Conservation (phyloP, 2,797 vertebrate species). For the Myotis vivesi region DNA sequence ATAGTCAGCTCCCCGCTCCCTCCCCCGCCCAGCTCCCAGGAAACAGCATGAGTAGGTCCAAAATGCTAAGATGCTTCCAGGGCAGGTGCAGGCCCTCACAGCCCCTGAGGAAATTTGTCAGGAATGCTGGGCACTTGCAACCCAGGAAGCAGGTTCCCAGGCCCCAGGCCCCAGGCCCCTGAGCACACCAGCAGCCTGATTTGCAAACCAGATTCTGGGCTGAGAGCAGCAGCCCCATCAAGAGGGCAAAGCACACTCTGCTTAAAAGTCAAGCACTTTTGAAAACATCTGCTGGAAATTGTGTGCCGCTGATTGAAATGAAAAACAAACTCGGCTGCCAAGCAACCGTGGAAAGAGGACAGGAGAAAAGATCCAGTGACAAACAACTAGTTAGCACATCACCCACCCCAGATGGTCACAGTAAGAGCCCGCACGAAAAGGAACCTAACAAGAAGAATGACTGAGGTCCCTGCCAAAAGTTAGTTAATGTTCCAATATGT, state of each 20-base stretch:
- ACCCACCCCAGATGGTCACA: conserved; percentile 14
- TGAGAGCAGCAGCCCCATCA: not conserved
- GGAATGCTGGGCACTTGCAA: not conserved
- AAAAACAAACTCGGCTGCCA: conserved; percentile 72
- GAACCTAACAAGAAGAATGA: not conserved
- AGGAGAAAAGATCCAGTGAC: conserved; percentile 11
- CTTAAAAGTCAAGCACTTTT: conserved; percentile 76
- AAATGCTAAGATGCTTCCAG: not conserved
- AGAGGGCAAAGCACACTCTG: conserved; percentile 55
- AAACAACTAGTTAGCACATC: conserved; percentile 45
- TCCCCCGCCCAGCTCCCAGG: not conserved
- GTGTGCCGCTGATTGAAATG: conserved; percentile 62
- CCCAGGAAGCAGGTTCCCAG: not conserved
- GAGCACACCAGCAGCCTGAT: not conserved
- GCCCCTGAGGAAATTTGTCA: not conserved
- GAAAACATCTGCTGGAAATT: conserved; percentile 74
- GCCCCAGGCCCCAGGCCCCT: not conserved
- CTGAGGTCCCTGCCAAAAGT: not conserved
- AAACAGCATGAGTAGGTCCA: not conserved
- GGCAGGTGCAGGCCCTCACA: not conserved
- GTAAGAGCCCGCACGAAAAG: not conserved
- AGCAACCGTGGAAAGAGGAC: conserved; percentile 50
- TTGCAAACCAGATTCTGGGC: conserved; percentile 63
- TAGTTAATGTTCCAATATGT: not conserved
- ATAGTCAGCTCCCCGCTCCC: not conserved